Evolutionary conservation across 2,888 invertebrate species (phyloP).

Genomic region (Thecophora atra): DNA sequence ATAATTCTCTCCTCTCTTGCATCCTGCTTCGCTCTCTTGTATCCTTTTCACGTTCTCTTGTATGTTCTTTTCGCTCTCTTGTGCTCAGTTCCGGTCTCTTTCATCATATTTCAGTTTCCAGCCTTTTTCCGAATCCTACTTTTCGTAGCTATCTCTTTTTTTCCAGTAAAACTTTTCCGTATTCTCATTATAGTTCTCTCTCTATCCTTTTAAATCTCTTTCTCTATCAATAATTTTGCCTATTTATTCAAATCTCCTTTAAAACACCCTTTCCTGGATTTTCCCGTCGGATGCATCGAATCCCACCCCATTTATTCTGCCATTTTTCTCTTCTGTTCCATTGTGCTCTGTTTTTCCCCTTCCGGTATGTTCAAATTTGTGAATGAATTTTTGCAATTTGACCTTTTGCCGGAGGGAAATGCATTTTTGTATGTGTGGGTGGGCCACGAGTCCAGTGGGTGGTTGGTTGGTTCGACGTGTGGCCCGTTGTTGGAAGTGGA

Average conservation of each 20-base stretch:
- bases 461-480: not conserved
- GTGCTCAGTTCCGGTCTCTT: too few species aligned
- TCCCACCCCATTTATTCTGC: too few species aligned
- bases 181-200: slow-evolving; percentile 18
- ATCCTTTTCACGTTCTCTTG: not conserved
- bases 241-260: slow-evolving; percentile 32
- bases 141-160: slow-evolving; percentile 2
- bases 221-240: slow-evolving; percentile 24
- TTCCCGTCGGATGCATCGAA: too few species aligned
- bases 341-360: not conserved
- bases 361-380: slow-evolving; percentile 45
- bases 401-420: slow-evolving; percentile 50
- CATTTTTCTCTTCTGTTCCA: too few species aligned
- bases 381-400: slow-evolving; percentile 60
- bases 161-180: too few species aligned
- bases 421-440: slow-evolving; percentile 9
- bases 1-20: not conserved
- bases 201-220: slow-evolving; percentile 15
- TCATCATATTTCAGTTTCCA: too few species aligned
- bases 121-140: too few species aligned
- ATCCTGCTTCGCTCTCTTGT: not conserved
- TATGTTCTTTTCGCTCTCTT: too few species aligned
- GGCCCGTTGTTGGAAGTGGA: not conserved
- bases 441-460: not conserved
- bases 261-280: slow-evolving; percentile 40